Evolutionary conservation across 2,113 vertebrate genomes (phyloP), one percentile per base, ranked within the genome.

Genomic region (Eulemur macaco): DNA sequence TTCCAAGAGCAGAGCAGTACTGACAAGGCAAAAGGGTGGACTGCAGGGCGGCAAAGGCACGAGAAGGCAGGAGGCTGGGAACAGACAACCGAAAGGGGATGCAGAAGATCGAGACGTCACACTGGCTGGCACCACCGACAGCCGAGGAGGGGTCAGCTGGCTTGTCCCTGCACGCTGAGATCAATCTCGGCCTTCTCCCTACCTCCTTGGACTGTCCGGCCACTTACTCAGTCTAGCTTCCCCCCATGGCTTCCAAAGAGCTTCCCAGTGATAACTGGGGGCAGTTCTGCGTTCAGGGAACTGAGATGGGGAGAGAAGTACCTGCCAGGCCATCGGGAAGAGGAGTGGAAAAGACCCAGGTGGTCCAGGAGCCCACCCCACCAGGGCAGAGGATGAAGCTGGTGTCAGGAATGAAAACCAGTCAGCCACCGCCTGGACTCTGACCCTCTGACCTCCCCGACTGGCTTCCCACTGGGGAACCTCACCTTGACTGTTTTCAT

Each of bases 201-300:
- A 6, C 18, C 34, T 15, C 18, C 50, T 21, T 37, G 47, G 56
- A 60, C 39, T 68, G 64, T 11, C 74, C 20, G 21, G 20, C 13
- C 45, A 58, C 52, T 50, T 3, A 37, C 64, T n/a, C 6, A 27
- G 27, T 7, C 39, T 5, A 58, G 50, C 13, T 17, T 23, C 12
- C n/a, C 13, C 42, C 21, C 23, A 4, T 20, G 29, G 52, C 47
- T 60, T 73, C 73, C 17, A 6, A 17, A 84, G 37, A 29, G 23
- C 39, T 66, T 13, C 60, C 0, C 5, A 82, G 20, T 4, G 9
- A n/a, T 8, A 34, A 42, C 5, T 3, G 3, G 50, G 47, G 6
- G 8, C 23, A 86, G 25, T 6, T n/a, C 64, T 1, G 3, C 17
- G 21, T 8, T 50, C 68, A 39, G 92, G 63, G 42, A 85, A 34